Evolutionary conservation across 2,113 vertebrate species (phyloP), one percentile per base, ranked within the genome.

Genomic region (Patagioenas fasciata): DNA sequence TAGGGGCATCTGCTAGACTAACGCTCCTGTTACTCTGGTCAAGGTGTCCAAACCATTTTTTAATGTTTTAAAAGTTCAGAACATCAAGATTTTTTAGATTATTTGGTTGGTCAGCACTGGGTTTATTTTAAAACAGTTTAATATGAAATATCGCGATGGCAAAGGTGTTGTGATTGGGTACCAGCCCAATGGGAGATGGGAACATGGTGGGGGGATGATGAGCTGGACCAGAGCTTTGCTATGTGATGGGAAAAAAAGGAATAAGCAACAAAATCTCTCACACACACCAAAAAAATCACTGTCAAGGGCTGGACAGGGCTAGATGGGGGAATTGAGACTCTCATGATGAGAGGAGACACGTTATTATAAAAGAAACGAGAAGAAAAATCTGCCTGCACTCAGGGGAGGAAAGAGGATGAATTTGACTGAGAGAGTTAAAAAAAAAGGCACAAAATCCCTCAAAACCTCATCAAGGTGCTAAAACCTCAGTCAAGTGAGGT

Each of bases 391-490:
- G 21, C 51, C 47, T 5, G 26, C n/a, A 15, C 25, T 48, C 40
- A 29, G 38, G 31, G 40, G 10, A 79, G 53, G 53, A 57, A 61
- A 67, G 32, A 73, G 7, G 21, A 11, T 2, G 17, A 74, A 29
- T 53, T 44, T 50, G 66, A 28, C 72, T 2, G 72, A 85, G 42
- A 32, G 29, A 65, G 42, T 64, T 78, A 20, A 79, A 74, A 40
- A 61, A 50, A 54, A 31, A 17, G 9, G 1, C 15, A 21, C 24
- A 19, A 61, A 38, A 6, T 5, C 21, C 1, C 19, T 31, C 10
- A 74, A 93, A 93, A 26, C 11, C 28, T 66, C 91, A 85, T 61
- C 78, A 95, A 96, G 94, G 95, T 95, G 94, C 64, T 89, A 96
- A 96, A 96, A 91, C 84, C 82, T 94, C 94, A 70, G 84, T 24